These are phyloP conservation scores for Ernsta delagoae DNA, from an alignment of 2,888 invertebrate genomes.

Conservation along the genomic window DNA sequence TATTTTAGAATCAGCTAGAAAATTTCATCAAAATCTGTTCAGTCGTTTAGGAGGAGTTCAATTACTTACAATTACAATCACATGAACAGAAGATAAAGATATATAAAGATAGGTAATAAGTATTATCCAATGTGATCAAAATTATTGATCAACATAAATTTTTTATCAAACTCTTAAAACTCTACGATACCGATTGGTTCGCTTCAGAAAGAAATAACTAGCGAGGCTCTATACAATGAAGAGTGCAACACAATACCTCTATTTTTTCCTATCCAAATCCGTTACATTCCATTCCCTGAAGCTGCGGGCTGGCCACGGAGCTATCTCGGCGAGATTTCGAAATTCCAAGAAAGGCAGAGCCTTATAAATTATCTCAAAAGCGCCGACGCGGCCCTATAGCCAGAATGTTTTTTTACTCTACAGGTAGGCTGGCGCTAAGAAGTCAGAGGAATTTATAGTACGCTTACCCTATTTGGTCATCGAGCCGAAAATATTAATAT, in stretches of 20 bases:
- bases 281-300: conserved; percentile 81
- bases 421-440: conserved; percentile 84
- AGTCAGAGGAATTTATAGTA: conserved; percentile 77
- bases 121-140: too few relatives aligned
- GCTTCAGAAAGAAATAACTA: conserved; percentile 55
- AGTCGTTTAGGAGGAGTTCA: too few relatives aligned
- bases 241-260: conserved; percentile 62
- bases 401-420: conserved; percentile 81
- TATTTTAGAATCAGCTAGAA: too few relatives aligned
- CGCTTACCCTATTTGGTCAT: conserved; percentile 58
- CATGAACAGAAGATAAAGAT: too few relatives aligned
- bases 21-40: too few relatives aligned
- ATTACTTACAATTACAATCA: too few relatives aligned
- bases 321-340: conserved; percentile 80
- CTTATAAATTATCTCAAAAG: conserved; percentile 85
- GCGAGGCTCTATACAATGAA: conserved; percentile 57
- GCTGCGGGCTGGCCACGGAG: conserved; percentile 64
- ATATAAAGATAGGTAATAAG: too few relatives aligned
- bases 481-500: conserved; percentile 37
- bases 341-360: conserved; percentile 83
- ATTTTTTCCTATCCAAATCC: conserved; percentile 78
- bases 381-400: conserved; percentile 80
- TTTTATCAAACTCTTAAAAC: background rate
- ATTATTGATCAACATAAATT: too few relatives aligned
- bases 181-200: conserved; percentile 47